Evolutionary conservation across 2,797 vertebrate genomes (phyloP).

Genomic region (Choloepus didactylus): DNA sequence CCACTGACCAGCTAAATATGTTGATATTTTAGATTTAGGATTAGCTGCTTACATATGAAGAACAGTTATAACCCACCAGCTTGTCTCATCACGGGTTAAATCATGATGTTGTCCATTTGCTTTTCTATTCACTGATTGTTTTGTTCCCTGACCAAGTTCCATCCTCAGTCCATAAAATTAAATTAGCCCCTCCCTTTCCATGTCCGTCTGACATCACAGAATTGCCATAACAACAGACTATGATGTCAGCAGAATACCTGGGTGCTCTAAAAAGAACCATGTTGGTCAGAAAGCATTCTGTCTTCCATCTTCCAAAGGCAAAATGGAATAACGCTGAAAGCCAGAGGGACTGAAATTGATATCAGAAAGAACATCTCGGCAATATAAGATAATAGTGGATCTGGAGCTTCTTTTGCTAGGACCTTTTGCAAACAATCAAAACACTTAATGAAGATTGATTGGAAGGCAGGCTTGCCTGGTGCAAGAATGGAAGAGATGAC

Average conservation of each 20-base stretch:
- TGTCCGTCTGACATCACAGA: slow-evolving; percentile 68
- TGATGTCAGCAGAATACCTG: slow-evolving; percentile 72
- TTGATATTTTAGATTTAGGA: slow-evolving; percentile 50
- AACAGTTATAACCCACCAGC: neutral
- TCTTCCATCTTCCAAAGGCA: neutral
- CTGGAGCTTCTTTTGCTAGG: neutral
- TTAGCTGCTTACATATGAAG: slow-evolving; percentile 35
- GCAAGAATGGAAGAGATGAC: slow-evolving; percentile 9
- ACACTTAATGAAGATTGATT: neutral
- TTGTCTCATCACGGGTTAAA: neutral
- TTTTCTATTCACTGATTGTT: slow-evolving; percentile 7
- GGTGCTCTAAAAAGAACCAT: slow-evolving; percentile 11
- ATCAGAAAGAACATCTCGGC: neutral
- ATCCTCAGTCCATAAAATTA: slow-evolving; percentile 51
- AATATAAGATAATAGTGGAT: neutral
- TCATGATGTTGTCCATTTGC: slow-evolving; percentile 16
- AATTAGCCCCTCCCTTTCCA: slow-evolving; percentile 56
- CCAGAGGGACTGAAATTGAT: slow-evolving; percentile 40
- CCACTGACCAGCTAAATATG: neutral
- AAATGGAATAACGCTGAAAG: slow-evolving; percentile 17
- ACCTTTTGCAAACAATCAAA: neutral
- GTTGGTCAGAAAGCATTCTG: slow-evolving; percentile 46
- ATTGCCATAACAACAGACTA: slow-evolving; percentile 60
- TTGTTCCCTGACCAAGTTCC: slow-evolving; percentile 48
- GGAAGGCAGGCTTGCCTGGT: neutral